Evolutionary conservation across 2,113 vertebrate species (phyloP), one percentile per base, ranked within the genome.

Genomic region (Oryctolagus cuniculus): DNA sequence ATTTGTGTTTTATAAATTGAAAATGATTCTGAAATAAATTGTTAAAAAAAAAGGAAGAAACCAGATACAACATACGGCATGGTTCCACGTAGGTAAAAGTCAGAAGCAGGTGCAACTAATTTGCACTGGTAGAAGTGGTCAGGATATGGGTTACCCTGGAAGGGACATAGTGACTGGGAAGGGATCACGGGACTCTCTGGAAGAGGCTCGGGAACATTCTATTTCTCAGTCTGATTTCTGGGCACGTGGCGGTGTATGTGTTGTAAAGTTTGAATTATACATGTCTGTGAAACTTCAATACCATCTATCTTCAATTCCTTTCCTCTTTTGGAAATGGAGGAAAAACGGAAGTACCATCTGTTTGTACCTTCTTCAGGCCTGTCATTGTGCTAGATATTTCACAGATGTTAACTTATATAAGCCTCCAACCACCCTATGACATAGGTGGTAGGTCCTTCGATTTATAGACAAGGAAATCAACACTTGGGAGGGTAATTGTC

Each of bases 11-110:
- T 58, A 19, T 58, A 58, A 58, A 58, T 58, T 21, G 15, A 58
- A 58, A 58, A 58, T 19, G 15, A 58, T 15, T 58, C 55, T 58
- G 55, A 58, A 58, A 58, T 19, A 58, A 58, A 58, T 44, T 44
- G 19, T 58, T 16, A 58, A 58, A 58, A 38, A 38, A 58, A 58
- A 19, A 58, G 55, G 13, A 63, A 80, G 64, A 49, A 34, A 85
- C 12, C 9, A 51, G 70, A 67, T 15, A 2, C 5, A 5, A 6
- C 13, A 24, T 3, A 2, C 34, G 5, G 2, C 5, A 5, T 5
- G 70, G n/a, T n/a, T 66, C 6, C 19, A 16, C 34, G 31, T 21
- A 49, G 3, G 11, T 19, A 74, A 79, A 31, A 55, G 61, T 27
- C 44, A 13, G 31, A 87, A 82, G 49, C 38, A 87, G 31, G 64